phyloP scores from a whole-genome alignment of 2,888 invertebrate species.

The Cerastis leucographa region DNA sequence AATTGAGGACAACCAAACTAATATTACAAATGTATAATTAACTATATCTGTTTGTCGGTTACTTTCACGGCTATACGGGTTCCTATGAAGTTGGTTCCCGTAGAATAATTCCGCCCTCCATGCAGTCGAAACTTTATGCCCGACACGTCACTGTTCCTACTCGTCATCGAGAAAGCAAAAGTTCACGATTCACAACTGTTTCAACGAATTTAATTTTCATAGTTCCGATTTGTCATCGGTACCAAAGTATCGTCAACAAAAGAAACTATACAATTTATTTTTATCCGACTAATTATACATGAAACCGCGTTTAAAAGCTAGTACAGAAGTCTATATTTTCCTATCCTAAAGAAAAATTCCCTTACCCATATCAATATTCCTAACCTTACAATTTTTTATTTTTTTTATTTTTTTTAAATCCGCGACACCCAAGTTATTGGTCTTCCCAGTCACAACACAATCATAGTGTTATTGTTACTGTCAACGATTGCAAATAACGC shows the following conservation, averaged over 20 bases:
- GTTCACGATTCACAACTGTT: too few relatives aligned
- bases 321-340: background rate
- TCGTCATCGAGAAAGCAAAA: too few relatives aligned
- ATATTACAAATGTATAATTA: background rate
- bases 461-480: conserved; percentile 41
- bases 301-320: background rate
- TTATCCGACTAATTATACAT: too few relatives aligned
- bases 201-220: too few relatives aligned
- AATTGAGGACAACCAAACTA: background rate
- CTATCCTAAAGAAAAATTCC: background rate
- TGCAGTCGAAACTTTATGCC: background rate
- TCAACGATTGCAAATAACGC: conserved; percentile 32
- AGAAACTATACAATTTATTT: too few relatives aligned
- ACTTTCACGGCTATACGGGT: background rate
- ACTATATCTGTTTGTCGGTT: background rate
- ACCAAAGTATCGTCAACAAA: too few relatives aligned
- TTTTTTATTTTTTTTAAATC: too few relatives aligned
- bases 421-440: conserved; percentile 30
- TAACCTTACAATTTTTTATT: too few relatives aligned
- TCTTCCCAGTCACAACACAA: conserved; percentile 19
- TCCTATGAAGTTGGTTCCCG: background rate
- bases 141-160: too few relatives aligned
- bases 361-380: conserved; percentile 2
- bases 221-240: too few relatives aligned
- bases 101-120: background rate